Conservation (phyloP, 2,113 vertebrate genomes). For the Hydrolagus affinis region DNA sequence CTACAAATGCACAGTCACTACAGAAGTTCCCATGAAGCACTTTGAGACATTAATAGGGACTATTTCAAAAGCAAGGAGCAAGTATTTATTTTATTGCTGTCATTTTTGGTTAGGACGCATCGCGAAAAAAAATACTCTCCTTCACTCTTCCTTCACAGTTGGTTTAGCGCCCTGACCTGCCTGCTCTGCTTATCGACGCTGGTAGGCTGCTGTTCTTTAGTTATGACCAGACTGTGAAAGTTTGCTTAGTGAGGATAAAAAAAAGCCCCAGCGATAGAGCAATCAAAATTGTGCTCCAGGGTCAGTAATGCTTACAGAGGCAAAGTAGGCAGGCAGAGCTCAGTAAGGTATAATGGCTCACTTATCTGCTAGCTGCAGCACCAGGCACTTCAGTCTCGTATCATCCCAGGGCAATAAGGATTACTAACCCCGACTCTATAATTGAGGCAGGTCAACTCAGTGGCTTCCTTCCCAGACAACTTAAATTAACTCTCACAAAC, state of each 20-base stretch:
- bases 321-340: neutral
- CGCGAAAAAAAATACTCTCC: too few species aligned
- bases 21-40: too few species aligned
- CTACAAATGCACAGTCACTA: too few species aligned
- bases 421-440: neutral
- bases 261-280: neutral
- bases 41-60: too few species aligned
- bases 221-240: slow-evolving; percentile 14
- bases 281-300: neutral
- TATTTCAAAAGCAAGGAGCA: too few species aligned
- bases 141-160: too few species aligned
- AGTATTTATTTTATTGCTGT: too few species aligned
- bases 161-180: too few species aligned
- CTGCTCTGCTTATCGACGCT: neutral
- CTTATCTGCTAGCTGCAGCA: slow-evolving; percentile 12
- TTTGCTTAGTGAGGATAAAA: slow-evolving; percentile 8
- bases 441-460: neutral
- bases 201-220: too few species aligned
- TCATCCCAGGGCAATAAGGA: too few species aligned
- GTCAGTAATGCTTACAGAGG: neutral
- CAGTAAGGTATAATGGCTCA: slow-evolving; percentile 1
- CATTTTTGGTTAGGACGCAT: too few species aligned
- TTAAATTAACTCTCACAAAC: neutral
- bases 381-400: neutral
- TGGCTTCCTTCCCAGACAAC: neutral